A percentile compares a stretch with the other conserved stretches of the same genome.
These are phyloP conservation scores for Toxostoma redivivum DNA, from an alignment of 2,113 vertebrate genomes.

Conservation along the genomic window DNA sequence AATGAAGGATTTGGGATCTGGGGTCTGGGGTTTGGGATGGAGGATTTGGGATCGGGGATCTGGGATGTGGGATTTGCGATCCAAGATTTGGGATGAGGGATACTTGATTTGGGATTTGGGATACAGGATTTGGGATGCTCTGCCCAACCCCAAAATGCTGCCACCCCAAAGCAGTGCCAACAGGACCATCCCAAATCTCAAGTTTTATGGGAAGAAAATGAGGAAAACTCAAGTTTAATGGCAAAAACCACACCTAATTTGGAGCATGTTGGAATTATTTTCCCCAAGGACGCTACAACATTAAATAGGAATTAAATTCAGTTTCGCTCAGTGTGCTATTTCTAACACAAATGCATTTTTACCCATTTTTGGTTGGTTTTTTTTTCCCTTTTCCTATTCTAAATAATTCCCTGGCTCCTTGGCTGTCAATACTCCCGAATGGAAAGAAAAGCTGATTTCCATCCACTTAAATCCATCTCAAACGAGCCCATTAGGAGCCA, in stretches of 20 bases:
- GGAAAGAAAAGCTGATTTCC: neutral
- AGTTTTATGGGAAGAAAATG: too few species aligned
- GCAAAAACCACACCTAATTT: neutral
- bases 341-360: neutral
- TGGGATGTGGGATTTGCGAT: rapidly evolving
- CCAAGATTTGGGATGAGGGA: rapidly evolving
- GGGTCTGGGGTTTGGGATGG: rapidly evolving
- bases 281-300: neutral
- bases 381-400: neutral
- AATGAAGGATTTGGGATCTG: rapidly evolving
- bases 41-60: rapidly evolving
- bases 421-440: neutral
- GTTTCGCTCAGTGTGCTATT: neutral
- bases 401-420: neutral
- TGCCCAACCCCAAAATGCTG: neutral
- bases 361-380: neutral
- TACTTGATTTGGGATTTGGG: neutral
- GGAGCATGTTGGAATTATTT: neutral
- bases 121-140: neutral
- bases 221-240: too few species aligned
- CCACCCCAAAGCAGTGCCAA: neutral
- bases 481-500: neutral
- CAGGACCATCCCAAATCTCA: too few species aligned
- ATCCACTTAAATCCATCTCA: neutral
- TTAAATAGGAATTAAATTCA: neutral